Conservation (phyloP, 2,797 vertebrate genomes). For the Melanotaenia nigrans region DNA sequence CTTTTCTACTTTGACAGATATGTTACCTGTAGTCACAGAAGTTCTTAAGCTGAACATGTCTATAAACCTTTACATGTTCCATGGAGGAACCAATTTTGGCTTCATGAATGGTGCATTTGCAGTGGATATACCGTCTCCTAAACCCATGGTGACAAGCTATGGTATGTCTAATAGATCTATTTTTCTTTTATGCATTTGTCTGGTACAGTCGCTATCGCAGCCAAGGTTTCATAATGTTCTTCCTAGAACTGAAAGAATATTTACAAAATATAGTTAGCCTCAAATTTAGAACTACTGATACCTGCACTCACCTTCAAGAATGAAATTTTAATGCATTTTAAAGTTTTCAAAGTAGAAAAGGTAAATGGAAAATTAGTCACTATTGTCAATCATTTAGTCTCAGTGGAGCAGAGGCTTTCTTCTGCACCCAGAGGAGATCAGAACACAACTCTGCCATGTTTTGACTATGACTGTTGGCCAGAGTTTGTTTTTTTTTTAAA, state of each 20-base stretch:
- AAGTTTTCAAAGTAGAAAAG: not conserved
- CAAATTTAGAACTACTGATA: not conserved
- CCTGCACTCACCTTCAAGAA: not conserved
- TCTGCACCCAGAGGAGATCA: not conserved
- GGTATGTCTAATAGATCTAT: slow-evolving; percentile 49
- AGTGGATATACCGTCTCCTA: slow-evolving; percentile 35
- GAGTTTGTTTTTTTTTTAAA: too few relatives aligned
- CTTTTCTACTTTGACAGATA: slow-evolving; percentile 53
- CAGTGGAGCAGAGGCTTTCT: not conserved
- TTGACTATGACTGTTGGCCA: not conserved
- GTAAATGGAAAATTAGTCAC: not conserved
- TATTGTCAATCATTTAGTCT: not conserved
- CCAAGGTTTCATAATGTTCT: not conserved
- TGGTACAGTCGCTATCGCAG: not conserved
- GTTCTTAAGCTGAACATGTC: slow-evolving; percentile 84
- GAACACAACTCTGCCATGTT: not conserved
- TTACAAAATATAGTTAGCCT: not conserved
- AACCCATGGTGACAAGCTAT: slow-evolving; percentile 73
- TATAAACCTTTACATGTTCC: slow-evolving; percentile 95
- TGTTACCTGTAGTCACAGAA: slow-evolving; percentile 79
- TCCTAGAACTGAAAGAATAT: not conserved
- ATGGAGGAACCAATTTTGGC: slow-evolving; percentile 93
- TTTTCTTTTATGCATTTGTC: not conserved
- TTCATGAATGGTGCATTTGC: slow-evolving; percentile 88
- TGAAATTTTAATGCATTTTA: not conserved